Evolutionary conservation across 2,797 vertebrate genomes (phyloP).

Genomic region (Myiotriccus ornatus): DNA sequence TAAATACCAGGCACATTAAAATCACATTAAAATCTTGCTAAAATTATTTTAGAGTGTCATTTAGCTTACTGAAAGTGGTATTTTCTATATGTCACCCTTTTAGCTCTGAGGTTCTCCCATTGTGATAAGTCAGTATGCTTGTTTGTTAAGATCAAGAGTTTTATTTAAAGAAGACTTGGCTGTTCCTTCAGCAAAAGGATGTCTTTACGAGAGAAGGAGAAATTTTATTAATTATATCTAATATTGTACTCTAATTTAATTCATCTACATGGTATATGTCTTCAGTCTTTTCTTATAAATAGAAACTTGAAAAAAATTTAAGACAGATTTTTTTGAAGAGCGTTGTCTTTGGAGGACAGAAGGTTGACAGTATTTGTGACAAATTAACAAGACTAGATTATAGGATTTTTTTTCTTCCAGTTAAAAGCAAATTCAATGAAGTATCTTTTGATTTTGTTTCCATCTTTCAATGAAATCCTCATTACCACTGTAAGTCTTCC

Average conservation of each 20-base stretch:
- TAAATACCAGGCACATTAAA: background rate
- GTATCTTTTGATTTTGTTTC: background rate
- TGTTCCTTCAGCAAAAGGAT: background rate
- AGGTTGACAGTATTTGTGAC: background rate
- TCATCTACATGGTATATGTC: background rate
- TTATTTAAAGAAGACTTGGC: background rate
- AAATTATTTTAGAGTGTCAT: background rate
- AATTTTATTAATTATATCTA: background rate
- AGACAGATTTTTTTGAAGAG: background rate
- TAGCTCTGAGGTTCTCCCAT: background rate
- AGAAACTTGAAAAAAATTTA: background rate
- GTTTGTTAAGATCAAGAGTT: background rate
- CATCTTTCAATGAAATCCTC: background rate
- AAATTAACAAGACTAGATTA: background rate
- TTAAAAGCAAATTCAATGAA: background rate
- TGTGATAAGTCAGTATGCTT: background rate
- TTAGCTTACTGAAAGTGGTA: background rate
- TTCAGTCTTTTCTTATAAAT: background rate
- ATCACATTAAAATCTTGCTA: background rate
- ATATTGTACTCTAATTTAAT: background rate
- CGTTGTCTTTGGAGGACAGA: background rate
- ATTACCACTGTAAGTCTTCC: background rate
- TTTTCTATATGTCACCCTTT: background rate
- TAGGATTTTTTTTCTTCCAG: background rate
- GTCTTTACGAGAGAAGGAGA: background rate